These are phyloP conservation scores for Pammene fasciana DNA, from an alignment of 2,888 invertebrate genomes.

Conservation along the genomic window DNA sequence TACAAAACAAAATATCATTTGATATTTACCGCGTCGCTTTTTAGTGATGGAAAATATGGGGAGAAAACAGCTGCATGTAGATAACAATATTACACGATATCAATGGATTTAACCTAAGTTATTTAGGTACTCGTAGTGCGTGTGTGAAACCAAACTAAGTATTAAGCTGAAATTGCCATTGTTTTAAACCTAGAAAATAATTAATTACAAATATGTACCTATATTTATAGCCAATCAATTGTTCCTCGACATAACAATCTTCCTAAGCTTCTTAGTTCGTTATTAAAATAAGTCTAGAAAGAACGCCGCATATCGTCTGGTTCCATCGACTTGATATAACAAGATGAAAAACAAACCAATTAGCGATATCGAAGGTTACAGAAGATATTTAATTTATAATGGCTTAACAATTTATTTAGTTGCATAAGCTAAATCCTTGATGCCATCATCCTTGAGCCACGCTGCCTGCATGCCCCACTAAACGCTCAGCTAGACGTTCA, in stretches of 20 bases:
- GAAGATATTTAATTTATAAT: not conserved
- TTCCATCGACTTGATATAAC: not conserved
- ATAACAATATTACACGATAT: too few species aligned
- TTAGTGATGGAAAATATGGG: too few species aligned
- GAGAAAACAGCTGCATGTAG: too few species aligned
- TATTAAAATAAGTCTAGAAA: not conserved
- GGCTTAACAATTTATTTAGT: not conserved
- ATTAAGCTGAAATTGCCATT: not conserved
- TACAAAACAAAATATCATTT: too few species aligned
- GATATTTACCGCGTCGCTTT: too few species aligned
- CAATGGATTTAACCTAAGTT: too few species aligned
- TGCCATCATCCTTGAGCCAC: too few species aligned
- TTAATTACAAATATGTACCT: not conserved
- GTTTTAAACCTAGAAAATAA: not conserved
- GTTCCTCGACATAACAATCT: not conserved
- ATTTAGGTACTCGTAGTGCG: too few species aligned
- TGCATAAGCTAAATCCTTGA: not conserved
- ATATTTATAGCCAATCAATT: not conserved
- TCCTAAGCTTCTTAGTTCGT: not conserved
- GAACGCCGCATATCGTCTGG: not conserved
- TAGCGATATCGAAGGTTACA: not conserved
- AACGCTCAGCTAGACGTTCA: too few species aligned
- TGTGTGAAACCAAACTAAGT: too few species aligned
- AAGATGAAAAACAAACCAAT: constrained; percentile 5
- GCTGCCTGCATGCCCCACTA: too few species aligned